Conservation (phyloP, 2,888 invertebrate species). For the Chirona hameri region DNA sequence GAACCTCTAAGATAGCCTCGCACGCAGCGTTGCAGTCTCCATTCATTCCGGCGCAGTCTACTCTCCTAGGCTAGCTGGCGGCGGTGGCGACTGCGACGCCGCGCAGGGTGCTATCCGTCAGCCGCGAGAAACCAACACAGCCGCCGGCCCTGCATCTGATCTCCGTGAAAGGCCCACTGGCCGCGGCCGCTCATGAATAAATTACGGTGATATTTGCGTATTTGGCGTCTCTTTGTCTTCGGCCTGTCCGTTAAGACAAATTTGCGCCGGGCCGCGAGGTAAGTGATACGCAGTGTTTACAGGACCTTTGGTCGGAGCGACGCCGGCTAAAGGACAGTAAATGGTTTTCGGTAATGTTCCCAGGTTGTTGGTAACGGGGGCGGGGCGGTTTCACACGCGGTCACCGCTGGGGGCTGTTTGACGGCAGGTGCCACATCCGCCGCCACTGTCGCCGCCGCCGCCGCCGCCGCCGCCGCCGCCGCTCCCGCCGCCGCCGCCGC, state of each 20-base stretch:
- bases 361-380: not conserved
- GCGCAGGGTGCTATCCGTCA: not conserved
- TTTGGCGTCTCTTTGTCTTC: not conserved
- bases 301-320: not conserved
- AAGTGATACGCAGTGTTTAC: not conserved
- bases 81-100: not conserved
- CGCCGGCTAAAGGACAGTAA: not conserved
- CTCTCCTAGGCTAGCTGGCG: not conserved
- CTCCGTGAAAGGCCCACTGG: not conserved
- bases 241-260: constrained; percentile 3
- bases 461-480: not conserved
- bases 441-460: not conserved
- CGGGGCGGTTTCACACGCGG: not conserved
- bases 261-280: not conserved
- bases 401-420: not conserved
- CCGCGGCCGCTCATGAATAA: not conserved
- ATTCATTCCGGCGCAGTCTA: not conserved
- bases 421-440: not conserved
- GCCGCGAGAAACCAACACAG: not conserved
- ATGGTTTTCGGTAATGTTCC: not conserved
- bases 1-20: not conserved
- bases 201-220: constrained; percentile 24
- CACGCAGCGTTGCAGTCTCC: not conserved
- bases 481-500: not conserved
- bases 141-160: not conserved